A percentile compares a stretch with the other conserved stretches of the same genome.
Evolutionary conservation across 2,888 invertebrate genomes (phyloP).

Genomic region (Eustalomyia histrio): DNA sequence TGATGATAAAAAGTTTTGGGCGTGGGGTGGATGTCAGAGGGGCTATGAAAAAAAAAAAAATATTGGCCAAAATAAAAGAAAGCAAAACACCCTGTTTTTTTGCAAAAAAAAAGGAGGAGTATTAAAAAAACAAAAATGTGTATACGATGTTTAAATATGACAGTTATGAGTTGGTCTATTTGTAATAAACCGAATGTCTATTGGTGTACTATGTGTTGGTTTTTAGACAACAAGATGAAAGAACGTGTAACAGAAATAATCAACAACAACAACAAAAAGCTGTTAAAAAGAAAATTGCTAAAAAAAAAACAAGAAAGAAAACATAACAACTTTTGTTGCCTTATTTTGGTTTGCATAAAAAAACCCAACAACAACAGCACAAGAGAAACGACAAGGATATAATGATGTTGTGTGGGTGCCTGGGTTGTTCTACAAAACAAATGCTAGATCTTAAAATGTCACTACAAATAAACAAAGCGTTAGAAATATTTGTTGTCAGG

Average conservation of each 20-base stretch:
- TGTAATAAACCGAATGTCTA: conserved; percentile 43
- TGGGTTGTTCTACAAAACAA: conserved; percentile 5
- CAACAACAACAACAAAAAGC: conserved; percentile 10
- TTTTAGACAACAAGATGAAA: conserved; percentile 27
- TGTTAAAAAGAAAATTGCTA: not conserved
- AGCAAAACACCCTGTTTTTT: conserved; percentile 41
- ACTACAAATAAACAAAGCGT: conserved; percentile 67
- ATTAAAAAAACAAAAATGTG: not conserved
- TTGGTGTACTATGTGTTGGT: conserved; percentile 9
- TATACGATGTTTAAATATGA: conserved; percentile 44
- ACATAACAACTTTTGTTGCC: conserved; percentile 15
- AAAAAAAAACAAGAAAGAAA: not conserved
- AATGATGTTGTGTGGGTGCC: not conserved
- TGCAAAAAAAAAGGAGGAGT: conserved; percentile 18
- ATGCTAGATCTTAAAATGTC: conserved; percentile 64
- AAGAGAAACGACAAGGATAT: not conserved
- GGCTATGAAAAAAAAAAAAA: not conserved
- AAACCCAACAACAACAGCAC: too few relatives aligned
- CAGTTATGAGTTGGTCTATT: conserved; percentile 50
- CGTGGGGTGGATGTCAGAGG: too few relatives aligned
- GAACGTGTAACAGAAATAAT: conserved; percentile 39
- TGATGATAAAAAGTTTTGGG: conserved; percentile 12
- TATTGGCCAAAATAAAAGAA: conserved; percentile 44
- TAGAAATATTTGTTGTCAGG: conserved; percentile 71
- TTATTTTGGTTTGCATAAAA: conserved; percentile 4